These are phyloP conservation scores for Pelecanoides urinatrix DNA, from an alignment of 2,113 vertebrate genomes.

Conservation along the genomic window DNA sequence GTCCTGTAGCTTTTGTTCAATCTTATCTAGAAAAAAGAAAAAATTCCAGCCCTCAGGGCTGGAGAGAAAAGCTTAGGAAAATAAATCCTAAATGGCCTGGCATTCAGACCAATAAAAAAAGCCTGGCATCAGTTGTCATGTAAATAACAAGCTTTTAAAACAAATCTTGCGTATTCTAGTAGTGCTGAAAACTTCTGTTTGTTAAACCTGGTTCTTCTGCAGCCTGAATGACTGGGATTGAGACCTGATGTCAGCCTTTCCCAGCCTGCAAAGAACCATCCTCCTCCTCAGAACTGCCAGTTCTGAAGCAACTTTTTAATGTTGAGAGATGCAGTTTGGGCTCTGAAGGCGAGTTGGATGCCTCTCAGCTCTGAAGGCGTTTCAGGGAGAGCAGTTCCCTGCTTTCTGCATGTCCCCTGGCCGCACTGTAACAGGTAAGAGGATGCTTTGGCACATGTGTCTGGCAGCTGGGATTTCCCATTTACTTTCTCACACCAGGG, in stretches of 20 bases:
- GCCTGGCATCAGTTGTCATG: neutral
- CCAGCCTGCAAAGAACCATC: neutral
- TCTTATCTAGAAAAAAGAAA: neutral
- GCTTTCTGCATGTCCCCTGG: neutral
- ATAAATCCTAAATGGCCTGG: neutral
- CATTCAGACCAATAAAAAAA: neutral
- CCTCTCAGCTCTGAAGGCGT: no score
- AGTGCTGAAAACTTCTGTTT: neutral
- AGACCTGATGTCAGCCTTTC: neutral
- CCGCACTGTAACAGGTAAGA: neutral
- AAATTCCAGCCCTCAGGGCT: neutral
- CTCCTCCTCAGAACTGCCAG: neutral
- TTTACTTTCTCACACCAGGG: neutral
- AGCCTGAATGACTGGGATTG: neutral
- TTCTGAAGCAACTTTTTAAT: neutral
- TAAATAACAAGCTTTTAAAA: constrained; percentile 34
- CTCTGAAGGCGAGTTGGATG: neutral
- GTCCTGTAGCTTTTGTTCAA: neutral
- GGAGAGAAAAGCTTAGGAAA: neutral
- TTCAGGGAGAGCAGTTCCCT: neutral
- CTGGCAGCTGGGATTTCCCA: neutral
- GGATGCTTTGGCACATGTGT: neutral
- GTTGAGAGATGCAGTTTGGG: fast-evolving
- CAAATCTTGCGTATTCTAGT: neutral
- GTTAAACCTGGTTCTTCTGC: neutral